Base-by-base conservation (phyloP, 2,113 vertebrate genomes). In the Pogona vitticeps region DNA sequence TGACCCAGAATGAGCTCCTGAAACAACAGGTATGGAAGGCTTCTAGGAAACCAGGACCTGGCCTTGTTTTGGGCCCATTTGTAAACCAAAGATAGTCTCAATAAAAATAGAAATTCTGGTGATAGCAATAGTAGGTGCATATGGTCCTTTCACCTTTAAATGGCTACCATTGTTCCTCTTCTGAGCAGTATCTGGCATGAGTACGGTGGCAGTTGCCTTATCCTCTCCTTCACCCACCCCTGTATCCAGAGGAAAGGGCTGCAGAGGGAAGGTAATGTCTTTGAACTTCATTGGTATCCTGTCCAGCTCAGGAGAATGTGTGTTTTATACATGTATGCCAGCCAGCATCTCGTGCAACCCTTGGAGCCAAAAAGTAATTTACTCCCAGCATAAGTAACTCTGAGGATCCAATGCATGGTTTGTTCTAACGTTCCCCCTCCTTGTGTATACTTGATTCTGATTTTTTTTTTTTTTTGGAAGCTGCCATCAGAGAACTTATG, bases 1-100 rank as follows among this genome's bases (percentile, higher is more conserved):
- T 98, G 85, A 99, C 98, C 2, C 98, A 99, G 95, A 99, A 99
- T 0, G 97, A 98, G 33, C 90, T 98, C 6, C 95, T 98, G 38
- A 98, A 97, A 81, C 97, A 98, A 88, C 98, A 98, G 97, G 98
- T 98, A 94, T 86, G 93, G 21, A 38, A 21, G 1, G 0, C 15
- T 3, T 10, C 59, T 31, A 28, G 26, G 26, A 38, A 40, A 52
- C 6, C 38, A 76, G 31, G 23, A 36, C 2, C 20, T n/a, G n/a
- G n/a, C 3, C 28, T 70, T 42, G 3, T 12, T 7, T 78, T 56
- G 46, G 18, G 33, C 1, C 56, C 14, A 73, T 7, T 21, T 40
- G 8, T 58, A 36, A 38, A 3, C 33, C 12, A 46, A 28, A 36
- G 10, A 33, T 56, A 36, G 14, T 70, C 14, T 33, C 10, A 42